Base-by-base conservation (phyloP, 2,888 invertebrate genomes). In the Pyrrhia umbra region DNA sequence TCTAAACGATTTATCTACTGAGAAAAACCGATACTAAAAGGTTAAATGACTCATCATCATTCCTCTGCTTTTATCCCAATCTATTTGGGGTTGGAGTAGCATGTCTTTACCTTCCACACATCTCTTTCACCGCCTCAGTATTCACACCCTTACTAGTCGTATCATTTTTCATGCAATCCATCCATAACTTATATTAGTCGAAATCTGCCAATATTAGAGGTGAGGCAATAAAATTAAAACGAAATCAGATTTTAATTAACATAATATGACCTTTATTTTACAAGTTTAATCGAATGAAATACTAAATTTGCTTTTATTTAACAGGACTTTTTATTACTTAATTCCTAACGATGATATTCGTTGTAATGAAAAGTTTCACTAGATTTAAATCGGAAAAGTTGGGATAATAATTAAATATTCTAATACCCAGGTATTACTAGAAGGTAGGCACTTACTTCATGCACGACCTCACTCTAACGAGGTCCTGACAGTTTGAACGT, bases 391-490 rank as follows among this genome's bases (percentile, higher is more conserved):
- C 39, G 16, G 20, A 50, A 54, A 68, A 39, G 42, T 64, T 72
- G 16, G 10, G 21, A 39, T 54, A 18, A 40, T 54, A 43, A 57
- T 69, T 45, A 23, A 47, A 49, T 49, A 58, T 58, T 54, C 40
- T 45, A 50, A 66, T 40, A 56, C 37, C 51, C 49, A 23, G 34
- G 46, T n/a, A 47, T 55, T 47, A 46, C 43, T 47, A 13, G 13
- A 25, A 25, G 15, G 15, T 27, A 37, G 47, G 30, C 23, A 45
- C 4, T 8, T 43, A 30, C 27, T 57, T 34, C 34, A 59, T 9
- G 51, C 57, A 50, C 50, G 62, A 51, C 45, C 54, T 43, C 20
- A 15, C 27, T n/a, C 43, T 63, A 75, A 73, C 74, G 49, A 54
- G 21, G 16, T 9, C n/a, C 43, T 50, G 62, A 64, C 71, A 62